Evolutionary conservation across 2,888 invertebrate genomes (phyloP), one percentile per base, ranked within the genome.

Genomic region (Pristionchus entomophagus): DNA sequence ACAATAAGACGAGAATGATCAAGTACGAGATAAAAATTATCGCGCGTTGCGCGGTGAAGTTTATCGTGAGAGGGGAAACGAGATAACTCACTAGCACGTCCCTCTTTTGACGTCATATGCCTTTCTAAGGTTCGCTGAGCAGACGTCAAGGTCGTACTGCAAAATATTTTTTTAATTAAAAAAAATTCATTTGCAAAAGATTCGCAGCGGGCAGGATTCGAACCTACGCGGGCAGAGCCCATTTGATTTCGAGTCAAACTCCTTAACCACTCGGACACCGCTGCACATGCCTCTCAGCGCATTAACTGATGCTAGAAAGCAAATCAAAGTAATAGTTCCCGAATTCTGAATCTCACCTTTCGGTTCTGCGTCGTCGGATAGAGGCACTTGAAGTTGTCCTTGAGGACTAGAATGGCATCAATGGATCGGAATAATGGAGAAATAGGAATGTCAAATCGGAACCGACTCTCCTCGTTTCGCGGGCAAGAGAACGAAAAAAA

Each of bases 221-320:
- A 87, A 87, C 86, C 86, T 87, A 81, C 88, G 86, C 87, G 87
- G 83, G 82, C 87, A 86, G 49, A 87, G 87, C 86, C 87, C 88
- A 88, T 51, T 86, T 84, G 88, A 87, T 87, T 87, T 87, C 87
- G 77, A 86, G 84, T 86, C 86, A 86, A 86, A 84, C 86, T 86
- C 86, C 86, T 84, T 84, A 84, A 84, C 84, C 62, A 84, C 84
- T 84, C 84, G 84, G 84, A 84, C 84, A 65, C 69, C 65, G 69
- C 84, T 65, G 65, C 65, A 59, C 22, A 59, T 82, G 59, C 14
- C 14, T 10, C 14, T 45, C 8, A 45, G 45, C 45, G 14, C 45
- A 14, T 45, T 6, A 10, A 14, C 14, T 6, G 45, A 14, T 10
- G 14, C 14, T 45, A 45, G 14, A 45, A 45, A 10, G 45, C 6